phyloP scores from a whole-genome alignment of 2,888 invertebrate genomes.

The Homarus gammarus region DNA sequence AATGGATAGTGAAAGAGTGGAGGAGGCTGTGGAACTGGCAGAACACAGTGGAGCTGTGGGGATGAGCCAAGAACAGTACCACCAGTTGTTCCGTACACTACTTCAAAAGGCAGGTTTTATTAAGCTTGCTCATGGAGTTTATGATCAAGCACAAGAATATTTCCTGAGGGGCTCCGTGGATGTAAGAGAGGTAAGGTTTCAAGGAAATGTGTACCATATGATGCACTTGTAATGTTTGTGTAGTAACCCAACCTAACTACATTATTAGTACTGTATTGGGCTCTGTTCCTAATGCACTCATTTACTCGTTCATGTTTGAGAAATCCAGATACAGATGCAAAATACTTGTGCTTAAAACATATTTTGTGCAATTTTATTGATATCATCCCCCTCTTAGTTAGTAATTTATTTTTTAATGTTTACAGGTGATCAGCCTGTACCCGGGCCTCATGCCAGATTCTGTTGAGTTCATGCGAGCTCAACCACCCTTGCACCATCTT shows the following conservation, averaged over 20 bases:
- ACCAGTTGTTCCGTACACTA: constrained; percentile 61
- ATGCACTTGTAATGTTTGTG: no score
- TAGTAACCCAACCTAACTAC: no score
- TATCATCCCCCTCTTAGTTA: no score
- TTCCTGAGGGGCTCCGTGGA: constrained; percentile 71
- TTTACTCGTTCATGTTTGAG: no score
- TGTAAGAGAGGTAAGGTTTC: constrained; percentile 66
- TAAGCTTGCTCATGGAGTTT: constrained; percentile 68
- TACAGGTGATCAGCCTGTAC: constrained; percentile 69
- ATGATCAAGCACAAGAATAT: constrained; percentile 71
- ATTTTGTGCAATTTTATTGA: no score
- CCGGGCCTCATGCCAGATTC: constrained; percentile 67
- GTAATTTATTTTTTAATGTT: not conserved
- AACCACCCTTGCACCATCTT: constrained; percentile 72
- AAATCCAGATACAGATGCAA: no score
- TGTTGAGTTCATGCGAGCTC: constrained; percentile 61
- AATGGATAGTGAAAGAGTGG: constrained; percentile 79
- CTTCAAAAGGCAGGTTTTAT: constrained; percentile 74
- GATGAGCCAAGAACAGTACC: constrained; percentile 73
- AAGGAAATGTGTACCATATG: not conserved
- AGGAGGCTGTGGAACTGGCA: constrained; percentile 81
- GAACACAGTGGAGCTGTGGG: constrained; percentile 78
- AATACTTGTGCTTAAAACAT: no score
- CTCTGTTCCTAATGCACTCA: no score
- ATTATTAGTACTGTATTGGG: no score